Conservation (phyloP, 2,888 invertebrate species). For the Galerucella pusilla region DNA sequence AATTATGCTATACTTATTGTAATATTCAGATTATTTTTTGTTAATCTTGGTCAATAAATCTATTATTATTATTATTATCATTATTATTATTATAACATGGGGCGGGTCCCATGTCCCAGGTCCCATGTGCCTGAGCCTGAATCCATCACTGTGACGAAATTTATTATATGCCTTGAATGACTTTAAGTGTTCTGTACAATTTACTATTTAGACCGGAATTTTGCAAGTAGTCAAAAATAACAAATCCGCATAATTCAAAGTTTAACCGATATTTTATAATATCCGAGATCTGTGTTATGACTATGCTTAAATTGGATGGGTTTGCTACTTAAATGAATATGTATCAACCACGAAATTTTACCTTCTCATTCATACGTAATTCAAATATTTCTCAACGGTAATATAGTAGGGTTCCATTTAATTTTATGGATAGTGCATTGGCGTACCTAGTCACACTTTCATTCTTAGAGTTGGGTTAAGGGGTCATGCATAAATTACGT, state of each 20-base stretch:
- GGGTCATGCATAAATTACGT: too few relatives aligned
- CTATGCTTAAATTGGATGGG: conserved; percentile 1
- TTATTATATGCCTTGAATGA: too few relatives aligned
- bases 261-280: neutral
- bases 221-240: neutral
- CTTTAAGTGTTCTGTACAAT: neutral
- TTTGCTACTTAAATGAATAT: conserved; percentile 12
- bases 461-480: too few relatives aligned
- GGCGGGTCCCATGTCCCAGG: too few relatives aligned
- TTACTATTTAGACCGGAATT: neutral
- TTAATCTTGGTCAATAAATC: too few relatives aligned
- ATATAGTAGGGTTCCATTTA: neutral
- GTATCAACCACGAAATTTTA: conserved; percentile 5
- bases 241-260: neutral
- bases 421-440: neutral
- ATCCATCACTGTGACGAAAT: too few relatives aligned
- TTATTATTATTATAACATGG: too few relatives aligned
- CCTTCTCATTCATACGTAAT: conserved; percentile 13
- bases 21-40: too few relatives aligned
- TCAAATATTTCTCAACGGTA: conserved; percentile 10
- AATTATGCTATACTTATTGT: too few relatives aligned
- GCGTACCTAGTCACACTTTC: neutral
- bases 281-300: neutral
- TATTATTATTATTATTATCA: too few relatives aligned
- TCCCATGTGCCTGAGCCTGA: too few relatives aligned